Evolutionary conservation across 2,888 invertebrate genomes (phyloP), one percentile per base, ranked within the genome.

Genomic region (Epirrita christyi): DNA sequence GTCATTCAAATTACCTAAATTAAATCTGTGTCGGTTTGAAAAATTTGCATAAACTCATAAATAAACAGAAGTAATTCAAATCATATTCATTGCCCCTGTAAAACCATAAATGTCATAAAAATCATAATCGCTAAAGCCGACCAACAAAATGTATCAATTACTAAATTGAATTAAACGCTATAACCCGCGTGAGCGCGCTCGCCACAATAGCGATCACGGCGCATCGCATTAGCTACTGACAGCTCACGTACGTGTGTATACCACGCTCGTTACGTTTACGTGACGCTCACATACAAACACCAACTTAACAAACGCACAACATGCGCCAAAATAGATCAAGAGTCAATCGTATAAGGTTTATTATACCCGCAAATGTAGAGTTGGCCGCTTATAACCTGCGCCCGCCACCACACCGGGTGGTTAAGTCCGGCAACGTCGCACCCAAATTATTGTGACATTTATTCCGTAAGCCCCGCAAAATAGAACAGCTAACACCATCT

Each of bases 191-290:
- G 85, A 76, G 77, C 78, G 80, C 83, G 82, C 83, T 74, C 76
- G 79, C 84, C 86, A 87, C 90, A 89, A 86, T 85, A 86, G 86
- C 87, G 90, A 88, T 88, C 88, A 82, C 86, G 76, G 85, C 87
- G 86, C 86, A 86, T 90, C 89, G 84, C 85, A 90, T 90, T 88
- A 91, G 86, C 90, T 90, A 88, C 91, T 89, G 91, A 90, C 89
- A 89, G 85, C 80, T 78, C 80, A 77, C 78, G 80, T 86, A 83
- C 86, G 85, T 86, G 84, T 87, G 88, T 89, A 88, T 85, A 82
- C 80, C 85, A 81, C 81, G 82, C 88, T 86, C 86, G 86, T 90
- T 86, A 89, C 88, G 83, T 88, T 84, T 86, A 90, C 88, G 86
- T 86, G 87, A 88, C 84, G 85, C 87, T 84, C 84, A 84, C 87